Evolutionary conservation across 2,888 invertebrate genomes (phyloP), one percentile per base, ranked within the genome.

Genomic region (Tetragnatha montana): DNA sequence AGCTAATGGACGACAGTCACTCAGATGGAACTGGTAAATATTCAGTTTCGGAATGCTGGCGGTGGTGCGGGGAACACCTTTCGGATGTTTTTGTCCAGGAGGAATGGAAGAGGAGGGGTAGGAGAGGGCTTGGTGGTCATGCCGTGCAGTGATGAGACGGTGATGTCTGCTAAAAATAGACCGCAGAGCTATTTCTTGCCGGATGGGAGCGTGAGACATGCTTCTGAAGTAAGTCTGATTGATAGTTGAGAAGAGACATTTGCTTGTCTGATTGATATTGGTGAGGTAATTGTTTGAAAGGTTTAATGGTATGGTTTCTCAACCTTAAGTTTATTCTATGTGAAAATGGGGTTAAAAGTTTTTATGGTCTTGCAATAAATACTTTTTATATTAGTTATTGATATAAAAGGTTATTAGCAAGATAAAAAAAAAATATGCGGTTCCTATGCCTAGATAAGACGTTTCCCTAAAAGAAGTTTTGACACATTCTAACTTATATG

Each of bases 11-110:
- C 17, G 74, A 60, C 74, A 50, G 68, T 68, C 87, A 76, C 49
- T 87, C 75, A 69, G 17, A n/a, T 74, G 87, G 87, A 87, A 87
- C 87, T 82, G 21, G 82, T 51, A 73, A 71, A 82, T 82, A 82
- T 82, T 74, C 82, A 49, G 47, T 82, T 60, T 70, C 21, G 82
- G 74, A 74, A 60, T 60, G 60, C 60, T 60, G 60, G 17, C 60
- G 8, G 12, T 17, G 8, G 12, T 17, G 14, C 12, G 60, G 60
- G 60, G 17, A 60, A 17, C 8, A 60, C 60, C 12, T 60, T 60
- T 60, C 60, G 12, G 10, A 10, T 7, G 60, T 60, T 60, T 60
- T 60, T 35, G 35, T 35, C 35, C 35, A 35, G 35, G 35, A 35
- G 35, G 35, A 4, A 35, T 35, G 35, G 35, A n/a, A n/a, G 35